A percentile compares a stretch with the other conserved stretches of the same genome.
phyloP scores from a whole-genome alignment of 2,888 invertebrate species.

The Campopleginae sp. region DNA sequence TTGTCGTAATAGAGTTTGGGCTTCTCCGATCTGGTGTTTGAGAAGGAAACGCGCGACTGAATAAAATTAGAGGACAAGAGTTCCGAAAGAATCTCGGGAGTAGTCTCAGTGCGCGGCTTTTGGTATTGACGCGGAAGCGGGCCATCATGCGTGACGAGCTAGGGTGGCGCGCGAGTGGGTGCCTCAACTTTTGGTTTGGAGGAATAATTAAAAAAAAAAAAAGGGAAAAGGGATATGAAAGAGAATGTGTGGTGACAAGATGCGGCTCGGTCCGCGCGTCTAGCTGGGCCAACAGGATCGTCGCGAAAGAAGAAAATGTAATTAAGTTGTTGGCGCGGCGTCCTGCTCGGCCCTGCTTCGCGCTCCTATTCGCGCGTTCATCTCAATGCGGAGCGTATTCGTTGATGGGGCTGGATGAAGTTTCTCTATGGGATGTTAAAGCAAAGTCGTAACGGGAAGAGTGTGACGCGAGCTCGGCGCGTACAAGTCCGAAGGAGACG shows the following conservation, averaged over 20 bases:
- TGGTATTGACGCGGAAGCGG: conserved; percentile 12
- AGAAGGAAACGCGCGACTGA: no score
- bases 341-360: conserved; percentile 2
- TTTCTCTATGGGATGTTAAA: neutral
- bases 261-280: no score
- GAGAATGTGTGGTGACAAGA: conserved; percentile 67
- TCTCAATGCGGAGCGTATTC: conserved; percentile 46
- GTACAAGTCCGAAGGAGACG: conserved; percentile 11
- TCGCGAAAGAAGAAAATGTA: conserved; percentile 68
- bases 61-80: no score
- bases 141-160: no score
- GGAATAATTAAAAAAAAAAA: conserved; percentile 77
- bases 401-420: conserved; percentile 34
- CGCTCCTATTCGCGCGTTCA: conserved; percentile 47
- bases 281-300: conserved; percentile 11
- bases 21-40: no score
- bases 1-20: no score
- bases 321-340: conserved; percentile 64
- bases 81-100: no score
- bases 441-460: conserved; percentile 57
- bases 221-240: conserved; percentile 71
- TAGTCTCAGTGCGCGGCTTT: neutral
- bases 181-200: conserved; percentile 68
- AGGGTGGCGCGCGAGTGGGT: neutral
- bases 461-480: conserved; percentile 48